These are phyloP conservation scores for Anguilla rostrata DNA, from an alignment of 2,113 vertebrate genomes.

Conservation along the genomic window DNA sequence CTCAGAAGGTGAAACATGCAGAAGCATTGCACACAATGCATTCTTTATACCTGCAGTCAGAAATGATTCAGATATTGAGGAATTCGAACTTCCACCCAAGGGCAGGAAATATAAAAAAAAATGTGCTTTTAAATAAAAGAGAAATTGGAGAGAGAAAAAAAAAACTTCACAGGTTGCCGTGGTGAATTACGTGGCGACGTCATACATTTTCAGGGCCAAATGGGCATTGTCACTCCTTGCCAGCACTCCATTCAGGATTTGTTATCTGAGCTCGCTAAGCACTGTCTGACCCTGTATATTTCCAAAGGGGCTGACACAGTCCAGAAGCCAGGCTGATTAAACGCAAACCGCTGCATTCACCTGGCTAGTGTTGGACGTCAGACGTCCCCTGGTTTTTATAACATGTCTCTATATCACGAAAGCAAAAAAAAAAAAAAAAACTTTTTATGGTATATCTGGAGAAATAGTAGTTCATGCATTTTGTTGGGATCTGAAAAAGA, in stretches of 20 bases:
- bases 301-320: neutral
- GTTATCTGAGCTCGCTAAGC: constrained; percentile 11
- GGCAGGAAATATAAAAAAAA: neutral
- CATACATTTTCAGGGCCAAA: neutral
- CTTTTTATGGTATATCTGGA: too few species aligned
- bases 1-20: constrained; percentile 38
- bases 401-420: neutral
- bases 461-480: too few species aligned
- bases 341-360: neutral
- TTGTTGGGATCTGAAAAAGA: too few species aligned
- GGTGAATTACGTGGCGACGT: neutral
- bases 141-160: neutral
- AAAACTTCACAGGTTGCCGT: neutral
- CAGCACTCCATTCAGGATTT: neutral
- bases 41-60: constrained; percentile 25
- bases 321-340: neutral
- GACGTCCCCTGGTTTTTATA: neutral
- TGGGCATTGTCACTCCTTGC: neutral
- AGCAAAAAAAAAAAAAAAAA: too few species aligned
- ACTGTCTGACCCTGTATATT: neutral
- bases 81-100: constrained; percentile 27
- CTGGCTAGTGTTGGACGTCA: neutral
- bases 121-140: neutral
- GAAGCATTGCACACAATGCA: constrained; percentile 9
- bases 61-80: constrained; percentile 39